phyloP scores from a whole-genome alignment of 2,113 vertebrate genomes.

The Perognathus longimembris region DNA sequence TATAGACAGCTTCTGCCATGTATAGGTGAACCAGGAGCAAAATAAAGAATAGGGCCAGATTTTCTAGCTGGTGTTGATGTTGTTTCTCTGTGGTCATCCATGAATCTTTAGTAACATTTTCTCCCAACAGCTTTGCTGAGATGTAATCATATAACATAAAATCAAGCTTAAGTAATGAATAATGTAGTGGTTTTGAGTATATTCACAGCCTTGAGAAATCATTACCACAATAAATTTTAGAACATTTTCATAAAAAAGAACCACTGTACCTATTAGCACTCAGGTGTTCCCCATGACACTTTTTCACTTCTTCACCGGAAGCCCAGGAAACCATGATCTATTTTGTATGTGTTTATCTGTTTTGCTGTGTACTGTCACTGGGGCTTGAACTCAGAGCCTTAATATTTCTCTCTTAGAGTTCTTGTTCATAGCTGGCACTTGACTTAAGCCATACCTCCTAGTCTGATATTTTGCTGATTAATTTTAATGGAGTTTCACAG shows the following conservation, averaged over 20 bases:
- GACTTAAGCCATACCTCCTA: too few species aligned
- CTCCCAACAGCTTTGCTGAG: background rate
- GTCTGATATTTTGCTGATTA: too few species aligned
- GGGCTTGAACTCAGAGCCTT: too few species aligned
- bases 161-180: background rate
- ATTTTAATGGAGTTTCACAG: too few species aligned
- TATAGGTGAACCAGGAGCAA: background rate
- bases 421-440: too few species aligned
- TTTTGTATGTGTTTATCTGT: background rate
- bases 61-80: background rate
- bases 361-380: too few species aligned
- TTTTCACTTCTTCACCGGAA: background rate
- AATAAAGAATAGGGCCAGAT: background rate
- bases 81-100: background rate
- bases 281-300: background rate
- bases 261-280: background rate
- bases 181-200: background rate
- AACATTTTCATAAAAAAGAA: background rate
- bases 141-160: constrained; percentile 23
- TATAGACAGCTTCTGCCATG: background rate
- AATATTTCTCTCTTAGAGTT: too few species aligned
- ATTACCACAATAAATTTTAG: background rate
- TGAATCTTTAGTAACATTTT: background rate
- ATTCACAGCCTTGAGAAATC: background rate
- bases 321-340: background rate